Percentiles rank a stretch among this genome's conserved stretches.
Conservation (phyloP, 2,888 invertebrate genomes). For the Aphidoletes aphidimyza region DNA sequence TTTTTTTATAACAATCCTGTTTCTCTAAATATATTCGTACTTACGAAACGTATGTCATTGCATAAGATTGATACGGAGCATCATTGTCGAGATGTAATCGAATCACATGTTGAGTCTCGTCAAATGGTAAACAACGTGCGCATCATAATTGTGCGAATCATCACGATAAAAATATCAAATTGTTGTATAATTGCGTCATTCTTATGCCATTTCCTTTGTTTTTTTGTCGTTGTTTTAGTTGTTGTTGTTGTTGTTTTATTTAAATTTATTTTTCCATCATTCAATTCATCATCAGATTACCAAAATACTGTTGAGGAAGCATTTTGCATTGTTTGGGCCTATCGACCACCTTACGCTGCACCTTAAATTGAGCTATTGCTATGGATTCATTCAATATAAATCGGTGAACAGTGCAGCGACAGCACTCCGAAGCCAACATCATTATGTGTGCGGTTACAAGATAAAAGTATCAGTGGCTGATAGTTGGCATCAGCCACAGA, state of each 20-base stretch:
- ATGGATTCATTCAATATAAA: conserved; percentile 32
- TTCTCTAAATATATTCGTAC: not conserved
- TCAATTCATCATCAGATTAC: not conserved
- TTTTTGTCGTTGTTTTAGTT: not conserved
- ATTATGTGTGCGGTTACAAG: not conserved
- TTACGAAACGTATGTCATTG: not conserved
- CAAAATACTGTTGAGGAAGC: not conserved
- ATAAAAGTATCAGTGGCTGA: conserved; percentile 6
- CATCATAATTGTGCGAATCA: too few relatives aligned
- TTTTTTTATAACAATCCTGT: not conserved
- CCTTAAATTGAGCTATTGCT: conserved; percentile 22
- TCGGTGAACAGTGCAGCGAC: conserved; percentile 17
- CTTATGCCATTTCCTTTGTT: not conserved
- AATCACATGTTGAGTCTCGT: too few relatives aligned
- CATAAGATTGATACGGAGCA: not conserved
- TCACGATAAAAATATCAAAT: too few relatives aligned
- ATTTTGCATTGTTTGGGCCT: not conserved
- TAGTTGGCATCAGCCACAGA: conserved; percentile 29
- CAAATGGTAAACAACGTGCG: too few relatives aligned
- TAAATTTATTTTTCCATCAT: not conserved
- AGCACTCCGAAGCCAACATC: not conserved
- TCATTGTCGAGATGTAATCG: too few relatives aligned
- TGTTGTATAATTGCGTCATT: not conserved
- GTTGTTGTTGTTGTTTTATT: not conserved
- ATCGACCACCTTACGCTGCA: not conserved